Base-by-base conservation (phyloP, 2,888 invertebrate genomes). In the Yponomeuta plumbellus region DNA sequence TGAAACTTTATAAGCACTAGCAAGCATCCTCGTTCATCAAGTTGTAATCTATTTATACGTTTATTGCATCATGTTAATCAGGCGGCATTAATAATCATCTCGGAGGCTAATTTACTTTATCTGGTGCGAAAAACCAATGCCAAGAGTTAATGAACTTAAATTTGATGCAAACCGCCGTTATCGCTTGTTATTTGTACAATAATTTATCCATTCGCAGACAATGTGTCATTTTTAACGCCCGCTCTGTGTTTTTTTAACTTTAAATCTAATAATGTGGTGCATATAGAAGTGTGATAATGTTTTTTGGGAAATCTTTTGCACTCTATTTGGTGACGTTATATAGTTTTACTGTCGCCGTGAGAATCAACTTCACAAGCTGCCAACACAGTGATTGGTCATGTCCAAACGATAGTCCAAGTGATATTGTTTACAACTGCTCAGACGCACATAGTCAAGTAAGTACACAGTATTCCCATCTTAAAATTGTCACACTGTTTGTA, bases 381-480 rank as follows among this genome's bases (percentile, higher is more conserved):
- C 83, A 86, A 70, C 79, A 79, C 68, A 73, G 82, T 0, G 86
- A 84, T 64, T 91, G 91, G 93, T 85, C 76, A 70, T 92, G 91
- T 79, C 73, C 81, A 69, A 84, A 85, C 70, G 81, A 83, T 73
- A 67, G 72, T 23, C 79, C 84, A 1, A 79, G 75, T 69, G 85
- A 90, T 56, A 79, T 91, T 68, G 74, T 83, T 0, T 92, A 86
- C 67, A 83, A 81, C 11, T 91, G 91, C 69, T 69, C 81, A 11
- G 69, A 69, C 21, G 61, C 34, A n/a, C 76, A 73, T 56, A 83
- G 70, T 70, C 77, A 83, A 71, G 91, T 91, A 74, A 91, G 91
- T 89, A 76, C 40, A 2, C 22, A 40, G 39, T 34, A 6, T 34
- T 34, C 34, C 21, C 1, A 59, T 22, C 59, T 22, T 23, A 21